phyloP scores from a whole-genome alignment of 2,797 vertebrate species.

The Galago senegalensis region DNA sequence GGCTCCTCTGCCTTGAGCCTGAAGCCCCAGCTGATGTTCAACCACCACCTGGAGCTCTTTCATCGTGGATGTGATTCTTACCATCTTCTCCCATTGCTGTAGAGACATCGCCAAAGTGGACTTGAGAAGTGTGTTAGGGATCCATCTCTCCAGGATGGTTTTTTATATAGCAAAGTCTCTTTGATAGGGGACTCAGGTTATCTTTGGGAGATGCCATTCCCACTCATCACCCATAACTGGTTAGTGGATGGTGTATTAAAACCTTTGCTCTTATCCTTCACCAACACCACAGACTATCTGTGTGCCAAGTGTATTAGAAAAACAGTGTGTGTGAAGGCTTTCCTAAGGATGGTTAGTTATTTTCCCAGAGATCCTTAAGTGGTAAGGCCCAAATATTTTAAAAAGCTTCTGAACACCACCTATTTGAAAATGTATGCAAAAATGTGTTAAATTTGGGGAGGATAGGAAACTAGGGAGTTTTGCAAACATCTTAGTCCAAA shows the following conservation, averaged over 20 bases:
- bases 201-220: background rate
- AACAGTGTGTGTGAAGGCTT: background rate
- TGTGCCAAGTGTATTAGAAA: slow-evolving; percentile 16
- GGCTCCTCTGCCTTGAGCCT: slow-evolving; percentile 88
- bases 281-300: background rate
- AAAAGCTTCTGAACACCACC: background rate
- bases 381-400: background rate
- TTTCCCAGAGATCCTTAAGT: background rate
- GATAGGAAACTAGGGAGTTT: background rate
- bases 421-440: slow-evolving; percentile 8
- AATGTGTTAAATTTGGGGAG: background rate
- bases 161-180: slow-evolving; percentile 4
- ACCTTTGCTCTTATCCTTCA: background rate
- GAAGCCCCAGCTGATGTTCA: slow-evolving; percentile 95
- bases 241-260: background rate
- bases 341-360: background rate
- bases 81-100: slow-evolving; percentile 94
- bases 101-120: slow-evolving; percentile 95
- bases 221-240: background rate
- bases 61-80: slow-evolving; percentile 95
- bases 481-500: background rate
- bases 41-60: slow-evolving; percentile 97
- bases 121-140: slow-evolving; percentile 95
- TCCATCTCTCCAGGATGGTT: slow-evolving; percentile 90
- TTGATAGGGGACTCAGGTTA: slow-evolving; percentile 4